Base-by-base conservation (phyloP, 1,140 invertebrate species). In the Teleogryllus occipitalis region DNA sequence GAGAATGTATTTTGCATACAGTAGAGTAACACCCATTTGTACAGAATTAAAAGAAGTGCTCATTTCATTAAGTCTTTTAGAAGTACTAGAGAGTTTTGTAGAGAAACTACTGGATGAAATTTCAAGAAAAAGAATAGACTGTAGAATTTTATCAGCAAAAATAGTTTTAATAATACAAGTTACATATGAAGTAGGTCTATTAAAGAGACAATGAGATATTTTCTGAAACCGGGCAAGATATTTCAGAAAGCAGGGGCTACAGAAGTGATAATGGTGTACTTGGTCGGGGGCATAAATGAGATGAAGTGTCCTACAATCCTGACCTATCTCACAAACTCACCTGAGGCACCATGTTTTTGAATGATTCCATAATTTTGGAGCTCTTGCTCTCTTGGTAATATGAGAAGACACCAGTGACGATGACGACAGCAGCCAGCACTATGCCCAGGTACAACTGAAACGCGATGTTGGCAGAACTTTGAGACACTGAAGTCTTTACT, bases 311-410 rank as follows among this genome's bases (percentile, higher is more conserved):
- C 54, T 39, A 65, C 54, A 65, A 65, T 18, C 54, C 54, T 65
- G 18, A 65, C 27, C 27, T 39, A 39, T 39, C 27, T 39, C 27
- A 76, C n/a, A 47, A 8, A 77, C 76, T 87, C 87, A 85, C 88
- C 88, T 89, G 88, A 47, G 96, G 96, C 84, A 97, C 95, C 93
- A 98, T 95, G 89, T 96, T 97, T 88, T 96, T 96, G 89, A 97
- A 97, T 18, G 95, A 97, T 87, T 97, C 95, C 95, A 97, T 97
- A 85, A 97, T 97, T 86, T 94, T 96, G 81, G 95, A 96, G 84
- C 95, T 97, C 88, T 98, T 98, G 87, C 94, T 95, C 89, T 98
- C 97, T 90, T 98, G 97, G 86, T 97, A 98, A 89, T 98, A 99
- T 81, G 97, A 98, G 90, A 98, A 98, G 87, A 96, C 94, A 85